Base-by-base conservation (phyloP, 2,797 vertebrate genomes). In the Syncerus caffer region DNA sequence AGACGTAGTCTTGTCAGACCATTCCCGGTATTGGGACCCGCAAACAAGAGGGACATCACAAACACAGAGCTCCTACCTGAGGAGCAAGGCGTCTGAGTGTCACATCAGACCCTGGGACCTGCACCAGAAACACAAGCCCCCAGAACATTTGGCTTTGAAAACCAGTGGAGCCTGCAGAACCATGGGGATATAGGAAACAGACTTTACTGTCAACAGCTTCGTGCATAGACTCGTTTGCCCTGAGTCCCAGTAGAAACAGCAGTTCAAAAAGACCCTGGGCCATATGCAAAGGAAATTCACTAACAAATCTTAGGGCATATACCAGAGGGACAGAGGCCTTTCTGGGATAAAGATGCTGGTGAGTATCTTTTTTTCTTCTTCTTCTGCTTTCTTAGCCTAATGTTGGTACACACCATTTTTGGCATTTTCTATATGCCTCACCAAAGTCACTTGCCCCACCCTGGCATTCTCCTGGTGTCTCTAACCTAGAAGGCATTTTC, bases 171-270 rank as follows among this genome's bases (percentile, higher is more conserved):
- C 78, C n/a, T 51, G 29, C 29, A 80, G 47, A 51, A 51, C 47
- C 29, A 13, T 2, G 21, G 47, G 78, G 78, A 29, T 51, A 21
- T 21, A 80, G 47, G 29, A 51, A 51, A 51, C 17, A 80, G 17
- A 17, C 9, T n/a, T 31, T 47, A n/a, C 17, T 80, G 29, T 51
- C 10, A 21, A n/a, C 50, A 50, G 47, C 5, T 31, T 79, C 11
- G 0, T n/a, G 29, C 17, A 7, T 6, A n/a, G 29, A 19, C 3
- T 2, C 10, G 6, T n/a, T 51, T 51, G 47, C 78, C 50, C 78
- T n/a, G 78, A 80, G 47, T 51, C 17, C 78, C 47, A 80, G 17
- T 13, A 80, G 45, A 80, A n/a, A 17, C 47, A 80, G 29, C 17
- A 13, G 10, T 51, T 12, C 80, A 78, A n/a, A 80, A 80, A 51